Conservation (phyloP, 2,113 vertebrate species). For the Xiphorhynchus elegans region DNA sequence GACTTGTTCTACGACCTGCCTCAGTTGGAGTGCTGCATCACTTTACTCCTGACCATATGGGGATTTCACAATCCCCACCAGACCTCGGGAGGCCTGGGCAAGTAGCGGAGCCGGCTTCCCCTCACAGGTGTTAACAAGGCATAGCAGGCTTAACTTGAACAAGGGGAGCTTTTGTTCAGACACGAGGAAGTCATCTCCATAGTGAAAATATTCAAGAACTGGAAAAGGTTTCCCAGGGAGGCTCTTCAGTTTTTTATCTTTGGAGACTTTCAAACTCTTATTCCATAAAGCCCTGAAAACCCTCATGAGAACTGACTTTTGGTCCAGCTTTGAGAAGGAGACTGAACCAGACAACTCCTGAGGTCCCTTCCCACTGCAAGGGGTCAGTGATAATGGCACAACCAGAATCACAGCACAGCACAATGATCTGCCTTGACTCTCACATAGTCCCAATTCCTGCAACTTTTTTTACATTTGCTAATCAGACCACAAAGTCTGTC, state of each 20-base stretch:
- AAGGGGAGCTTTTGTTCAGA: not conserved
- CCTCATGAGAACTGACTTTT: not conserved
- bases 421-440: not conserved
- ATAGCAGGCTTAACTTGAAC: not conserved
- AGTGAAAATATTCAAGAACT: not conserved
- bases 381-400: not conserved
- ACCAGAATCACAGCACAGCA: not conserved
- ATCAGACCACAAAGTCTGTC: not conserved
- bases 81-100: too few relatives aligned
- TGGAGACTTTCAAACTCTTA: not conserved
- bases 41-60: too few relatives aligned
- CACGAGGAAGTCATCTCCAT: not conserved
- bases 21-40: too few relatives aligned
- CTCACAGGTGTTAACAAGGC: too few relatives aligned
- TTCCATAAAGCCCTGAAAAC: not conserved
- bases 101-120: too few relatives aligned
- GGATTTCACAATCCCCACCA: too few relatives aligned
- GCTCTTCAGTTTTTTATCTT: not conserved
- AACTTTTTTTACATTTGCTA: not conserved
- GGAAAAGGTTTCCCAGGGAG: not conserved
- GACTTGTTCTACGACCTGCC: too few relatives aligned
- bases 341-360: not conserved
- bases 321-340: not conserved
- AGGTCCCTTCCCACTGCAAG: not conserved
- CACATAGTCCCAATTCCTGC: not conserved